phyloP scores from a whole-genome alignment of 2,888 invertebrate species.

The Eilema caniola region DNA sequence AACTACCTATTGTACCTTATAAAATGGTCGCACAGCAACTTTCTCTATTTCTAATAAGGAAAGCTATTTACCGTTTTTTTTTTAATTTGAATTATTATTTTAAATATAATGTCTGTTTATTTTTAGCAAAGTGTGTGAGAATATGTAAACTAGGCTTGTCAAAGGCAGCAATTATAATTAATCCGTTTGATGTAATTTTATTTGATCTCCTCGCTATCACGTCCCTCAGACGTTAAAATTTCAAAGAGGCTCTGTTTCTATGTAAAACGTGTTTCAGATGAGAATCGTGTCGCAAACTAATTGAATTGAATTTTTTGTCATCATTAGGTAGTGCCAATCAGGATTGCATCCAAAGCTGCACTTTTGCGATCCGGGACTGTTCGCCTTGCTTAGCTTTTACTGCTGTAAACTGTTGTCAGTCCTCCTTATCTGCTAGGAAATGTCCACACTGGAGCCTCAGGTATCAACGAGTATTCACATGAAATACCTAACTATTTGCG shows the following conservation, averaged over 20 bases:
- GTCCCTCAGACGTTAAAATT: background rate
- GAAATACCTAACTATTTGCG: background rate
- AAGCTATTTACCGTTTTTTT: too few species aligned
- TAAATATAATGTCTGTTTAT: background rate
- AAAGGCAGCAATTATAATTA: slow-evolving; percentile 1
- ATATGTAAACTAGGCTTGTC: slow-evolving; percentile 2
- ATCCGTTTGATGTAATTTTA: slow-evolving; percentile 4
- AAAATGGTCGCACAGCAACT: background rate
- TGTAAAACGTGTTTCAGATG: background rate
- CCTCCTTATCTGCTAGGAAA: too few species aligned
- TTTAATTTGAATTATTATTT: background rate
- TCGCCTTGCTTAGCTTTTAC: too few species aligned
- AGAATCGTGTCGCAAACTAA: background rate
- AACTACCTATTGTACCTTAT: background rate
- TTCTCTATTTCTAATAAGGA: too few species aligned
- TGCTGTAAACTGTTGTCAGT: too few species aligned
- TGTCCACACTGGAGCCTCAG: too few species aligned
- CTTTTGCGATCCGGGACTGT: too few species aligned
- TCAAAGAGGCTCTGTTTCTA: slow-evolving; percentile 2
- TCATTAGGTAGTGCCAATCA: too few species aligned
- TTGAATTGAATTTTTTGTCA: background rate
- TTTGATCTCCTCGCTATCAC: background rate
- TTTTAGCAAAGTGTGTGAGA: background rate
- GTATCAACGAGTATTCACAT: background rate
- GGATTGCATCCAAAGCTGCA: too few species aligned